Percentiles rank a stretch among this genome's conserved stretches.
phyloP scores from a whole-genome alignment of 1,140 invertebrate genomes.

The Panulirus ornatus region DNA sequence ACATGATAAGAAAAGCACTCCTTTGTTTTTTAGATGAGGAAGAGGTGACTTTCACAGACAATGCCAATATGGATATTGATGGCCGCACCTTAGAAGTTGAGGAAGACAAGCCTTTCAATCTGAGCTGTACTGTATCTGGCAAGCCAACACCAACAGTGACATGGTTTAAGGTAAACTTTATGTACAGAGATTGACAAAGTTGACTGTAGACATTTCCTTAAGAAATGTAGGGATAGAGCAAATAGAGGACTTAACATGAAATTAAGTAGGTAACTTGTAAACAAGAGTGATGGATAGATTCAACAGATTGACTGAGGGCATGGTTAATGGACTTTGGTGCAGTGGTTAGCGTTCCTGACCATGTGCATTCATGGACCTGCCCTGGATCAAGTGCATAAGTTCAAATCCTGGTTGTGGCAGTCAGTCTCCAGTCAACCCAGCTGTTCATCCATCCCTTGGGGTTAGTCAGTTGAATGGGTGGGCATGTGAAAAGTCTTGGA shows the following conservation, averaged over 20 bases:
- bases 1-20: background rate
- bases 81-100: background rate
- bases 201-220: background rate
- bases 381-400: background rate
- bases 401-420: background rate
- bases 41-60: background rate
- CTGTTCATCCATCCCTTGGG: no score
- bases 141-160: background rate
- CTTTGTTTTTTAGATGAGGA: background rate
- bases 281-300: no score
- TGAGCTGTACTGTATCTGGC: constrained; percentile 31
- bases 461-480: no score
- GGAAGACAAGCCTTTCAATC: background rate
- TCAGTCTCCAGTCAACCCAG: no score
- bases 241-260: no score
- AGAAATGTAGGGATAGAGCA: no score
- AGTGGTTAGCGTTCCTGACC: no score
- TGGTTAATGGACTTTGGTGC: no score
- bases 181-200: background rate
- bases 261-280: no score
- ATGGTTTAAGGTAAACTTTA: constrained; percentile 18
- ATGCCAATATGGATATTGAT: background rate
- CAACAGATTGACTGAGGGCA: no score
- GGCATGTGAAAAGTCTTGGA: no score
- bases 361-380: background rate